Conservation (phyloP, 2,888 invertebrate genomes). For the Anoplius nigerrimus region DNA sequence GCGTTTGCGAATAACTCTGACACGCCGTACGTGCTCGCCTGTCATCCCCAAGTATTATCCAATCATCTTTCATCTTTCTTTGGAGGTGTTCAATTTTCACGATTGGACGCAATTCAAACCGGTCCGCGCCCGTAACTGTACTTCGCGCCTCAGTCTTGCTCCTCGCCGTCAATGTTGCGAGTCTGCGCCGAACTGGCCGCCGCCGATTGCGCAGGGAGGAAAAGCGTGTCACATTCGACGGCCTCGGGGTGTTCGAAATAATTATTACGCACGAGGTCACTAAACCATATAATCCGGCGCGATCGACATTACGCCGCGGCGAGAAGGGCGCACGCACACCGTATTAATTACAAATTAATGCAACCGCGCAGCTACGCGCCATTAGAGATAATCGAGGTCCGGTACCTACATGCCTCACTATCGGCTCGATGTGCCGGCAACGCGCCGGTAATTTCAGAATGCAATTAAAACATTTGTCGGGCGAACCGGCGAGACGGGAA, state of each 20-base stretch:
- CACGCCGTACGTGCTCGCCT: no score
- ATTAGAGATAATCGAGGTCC: constrained; percentile 60
- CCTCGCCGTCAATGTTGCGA: no score
- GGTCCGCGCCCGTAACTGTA: no score
- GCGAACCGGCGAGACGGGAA: background rate
- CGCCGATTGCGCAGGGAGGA: no score
- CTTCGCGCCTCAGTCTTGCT: no score
- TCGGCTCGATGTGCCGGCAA: constrained; percentile 7
- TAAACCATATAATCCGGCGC: constrained; percentile 33
- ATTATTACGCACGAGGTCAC: constrained; percentile 22
- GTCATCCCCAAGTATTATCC: no score
- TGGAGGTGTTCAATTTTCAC: no score
- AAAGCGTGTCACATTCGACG: no score
- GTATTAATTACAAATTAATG: constrained; percentile 69
- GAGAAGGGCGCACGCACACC: constrained; percentile 5
- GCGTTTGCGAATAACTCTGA: no score
- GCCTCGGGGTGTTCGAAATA: constrained; percentile 19
- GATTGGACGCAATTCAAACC: no score
- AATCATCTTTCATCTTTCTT: no score
- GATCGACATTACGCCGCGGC: constrained; percentile 10
- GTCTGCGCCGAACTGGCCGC: no score
- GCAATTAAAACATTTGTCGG: constrained; percentile 35
- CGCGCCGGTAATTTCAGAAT: constrained; percentile 16
- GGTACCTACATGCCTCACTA: constrained; percentile 16
- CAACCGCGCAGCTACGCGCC: constrained; percentile 59